These are phyloP conservation scores for Microplitis mediator DNA, from an alignment of 1,140 invertebrate genomes.

Conservation along the genomic window DNA sequence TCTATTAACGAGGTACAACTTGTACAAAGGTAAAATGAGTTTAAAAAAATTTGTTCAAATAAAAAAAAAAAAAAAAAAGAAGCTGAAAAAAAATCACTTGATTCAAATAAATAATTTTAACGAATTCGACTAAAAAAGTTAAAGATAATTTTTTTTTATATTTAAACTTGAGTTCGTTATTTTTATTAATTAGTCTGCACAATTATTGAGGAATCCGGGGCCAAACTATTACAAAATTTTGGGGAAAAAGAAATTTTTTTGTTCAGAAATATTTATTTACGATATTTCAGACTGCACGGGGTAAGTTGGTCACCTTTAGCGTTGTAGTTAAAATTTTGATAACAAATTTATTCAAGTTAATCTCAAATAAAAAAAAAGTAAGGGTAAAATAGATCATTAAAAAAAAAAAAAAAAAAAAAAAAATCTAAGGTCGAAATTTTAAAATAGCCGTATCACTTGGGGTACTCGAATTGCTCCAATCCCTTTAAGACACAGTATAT, in stretches of 20 bases:
- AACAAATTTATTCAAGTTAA: too few species aligned
- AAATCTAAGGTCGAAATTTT: too few species aligned
- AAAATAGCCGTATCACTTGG: too few species aligned
- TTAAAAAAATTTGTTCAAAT: not conserved
- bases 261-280: too few species aligned
- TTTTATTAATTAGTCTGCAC: not conserved
- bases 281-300: too few species aligned
- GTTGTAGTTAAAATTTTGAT: too few species aligned
- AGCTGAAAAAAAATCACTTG: not conserved
- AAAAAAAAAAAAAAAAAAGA: not conserved
- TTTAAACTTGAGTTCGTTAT: not conserved
- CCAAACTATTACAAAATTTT: not conserved
- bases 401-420: too few species aligned
- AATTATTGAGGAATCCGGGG: not conserved
- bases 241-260: not conserved
- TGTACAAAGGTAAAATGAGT: not conserved
- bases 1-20: constrained; percentile 13
- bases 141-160: not conserved
- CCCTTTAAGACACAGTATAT: too few species aligned
- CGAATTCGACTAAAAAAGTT: not conserved
- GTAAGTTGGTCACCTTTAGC: too few species aligned
- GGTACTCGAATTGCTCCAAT: too few species aligned
- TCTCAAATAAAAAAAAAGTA: too few species aligned
- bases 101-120: constrained; percentile 9
- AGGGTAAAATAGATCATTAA: too few species aligned